Base-by-base conservation (phyloP, 2,888 invertebrate species). In the Sericinus montela region DNA sequence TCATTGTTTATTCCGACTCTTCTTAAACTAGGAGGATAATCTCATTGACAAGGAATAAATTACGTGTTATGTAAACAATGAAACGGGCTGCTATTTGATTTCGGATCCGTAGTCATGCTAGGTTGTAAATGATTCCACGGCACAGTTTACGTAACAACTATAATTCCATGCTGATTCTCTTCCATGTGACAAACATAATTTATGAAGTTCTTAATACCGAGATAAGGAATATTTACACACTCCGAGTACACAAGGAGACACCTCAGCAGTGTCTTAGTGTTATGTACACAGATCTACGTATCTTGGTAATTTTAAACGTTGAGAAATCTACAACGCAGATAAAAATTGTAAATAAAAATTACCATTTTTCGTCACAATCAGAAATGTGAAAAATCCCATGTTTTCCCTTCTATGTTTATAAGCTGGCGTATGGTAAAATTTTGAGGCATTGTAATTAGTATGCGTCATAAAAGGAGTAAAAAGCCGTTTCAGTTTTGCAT, bases 121-220 rank as follows among this genome's bases (percentile, higher is more conserved):
- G 30, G 25, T 7, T 41, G 28, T 11, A n/a, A 29, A 40, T 25
- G n/a, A 34, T 14, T 7, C 34, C 29, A 32, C 41, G 36, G 35
- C 50, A 41, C 16, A 32, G 50, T 51, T 75, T 73, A 69, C 67
- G 68, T 72, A 69, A 67, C 47, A 13, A 14, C 46, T 58, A 36
- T 72, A 65, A 72, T 72, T 67, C 69, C 57, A 62, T 59, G 66
- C 63, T 68, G 73, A 80, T 79, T 82, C 75, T 74, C 73, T 76
- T 65, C 72, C 72, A 75, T 62, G 67, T 88, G 87, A 88, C 87
- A 88, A 87, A 88, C 88, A 83, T 80, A 83, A 88, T 88, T 88
- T 88, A 88, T 87, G 88, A 85, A 86, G 87, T 84, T 80, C 80
- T 78, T 85, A 86, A 87, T 86, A 80, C 78, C 71, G 54, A 80